phyloP scores from a whole-genome alignment of 2,113 vertebrate species.

The western clawed frog (Xenopus tropicalis) region DNA sequence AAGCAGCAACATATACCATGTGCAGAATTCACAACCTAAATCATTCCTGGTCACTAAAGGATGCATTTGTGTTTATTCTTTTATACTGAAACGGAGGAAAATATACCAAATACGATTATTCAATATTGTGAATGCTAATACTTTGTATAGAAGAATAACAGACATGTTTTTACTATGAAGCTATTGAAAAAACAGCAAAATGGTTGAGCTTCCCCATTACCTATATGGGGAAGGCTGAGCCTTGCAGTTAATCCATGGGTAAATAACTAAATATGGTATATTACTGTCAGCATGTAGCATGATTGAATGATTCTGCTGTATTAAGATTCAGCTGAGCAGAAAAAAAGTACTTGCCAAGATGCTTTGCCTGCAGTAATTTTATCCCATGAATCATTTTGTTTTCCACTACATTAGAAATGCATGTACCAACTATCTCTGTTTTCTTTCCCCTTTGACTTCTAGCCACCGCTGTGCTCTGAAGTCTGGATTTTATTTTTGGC shows the following conservation, averaged over 20 bases:
- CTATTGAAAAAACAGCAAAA: not conserved
- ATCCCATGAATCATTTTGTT: slow-evolving; percentile 41
- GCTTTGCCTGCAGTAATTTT: slow-evolving; percentile 32
- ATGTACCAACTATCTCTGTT: slow-evolving; percentile 9
- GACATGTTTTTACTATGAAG: not conserved
- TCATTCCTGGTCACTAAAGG: slow-evolving; percentile 20
- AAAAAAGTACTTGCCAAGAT: slow-evolving; percentile 30
- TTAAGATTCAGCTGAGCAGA: slow-evolving; percentile 32
- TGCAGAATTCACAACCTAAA: slow-evolving; percentile 24
- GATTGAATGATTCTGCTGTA: slow-evolving; percentile 16
- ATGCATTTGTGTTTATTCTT: not conserved
- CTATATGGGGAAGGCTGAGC: not conserved
- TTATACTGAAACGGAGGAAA: not conserved
- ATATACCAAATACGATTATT: not conserved
- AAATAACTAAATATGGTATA: slow-evolving; percentile 21
- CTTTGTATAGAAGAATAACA: not conserved
- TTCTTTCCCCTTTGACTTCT: slow-evolving; percentile 11
- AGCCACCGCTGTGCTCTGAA: not conserved
- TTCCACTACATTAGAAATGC: slow-evolving; percentile 44
- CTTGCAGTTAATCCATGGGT: slow-evolving; percentile 15
- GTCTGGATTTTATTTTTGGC: not conserved
- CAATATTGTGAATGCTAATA: not conserved
- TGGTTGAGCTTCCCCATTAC: not conserved
- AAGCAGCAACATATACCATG: slow-evolving; percentile 27
- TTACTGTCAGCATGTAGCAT: slow-evolving; percentile 24